A percentile compares a stretch with the other conserved stretches of the same genome.
phyloP scores from a whole-genome alignment of 2,888 invertebrate species.

The Marasmarcha lunaedactyla region DNA sequence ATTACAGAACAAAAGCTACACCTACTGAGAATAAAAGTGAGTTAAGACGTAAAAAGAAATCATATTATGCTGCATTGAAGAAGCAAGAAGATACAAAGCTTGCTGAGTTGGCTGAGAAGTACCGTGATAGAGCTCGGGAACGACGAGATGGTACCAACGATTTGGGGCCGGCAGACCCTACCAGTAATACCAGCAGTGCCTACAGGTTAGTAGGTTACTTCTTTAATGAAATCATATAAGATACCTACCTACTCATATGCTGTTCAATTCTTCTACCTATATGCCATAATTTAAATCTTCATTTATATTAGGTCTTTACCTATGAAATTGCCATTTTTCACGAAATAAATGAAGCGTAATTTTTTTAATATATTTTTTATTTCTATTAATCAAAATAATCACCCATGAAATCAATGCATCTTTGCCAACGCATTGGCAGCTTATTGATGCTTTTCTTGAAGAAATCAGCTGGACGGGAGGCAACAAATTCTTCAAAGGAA shows the following conservation, averaged over 20 bases:
- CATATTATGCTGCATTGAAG: constrained; percentile 93
- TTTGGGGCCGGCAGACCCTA: constrained; percentile 84
- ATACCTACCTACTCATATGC: too few species aligned
- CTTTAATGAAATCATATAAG: background rate
- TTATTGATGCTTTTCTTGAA: too few species aligned
- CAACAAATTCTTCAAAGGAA: too few species aligned
- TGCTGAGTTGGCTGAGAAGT: constrained; percentile 93
- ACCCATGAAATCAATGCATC: too few species aligned
- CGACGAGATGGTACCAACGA: constrained; percentile 90
- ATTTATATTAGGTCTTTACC: too few species aligned
- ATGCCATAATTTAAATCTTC: background rate
- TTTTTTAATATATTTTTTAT: background rate
- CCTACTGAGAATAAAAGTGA: constrained; percentile 82
- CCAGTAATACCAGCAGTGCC: constrained; percentile 84
- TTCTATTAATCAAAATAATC: background rate
- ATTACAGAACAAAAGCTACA: constrained; percentile 55
- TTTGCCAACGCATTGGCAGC: too few species aligned
- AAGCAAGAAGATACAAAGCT: constrained; percentile 96
- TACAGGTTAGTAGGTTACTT: constrained; percentile 68
- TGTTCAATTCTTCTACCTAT: too few species aligned
- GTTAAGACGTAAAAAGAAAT: constrained; percentile 91
- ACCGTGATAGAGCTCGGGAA: constrained; percentile 91
- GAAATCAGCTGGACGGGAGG: too few species aligned
- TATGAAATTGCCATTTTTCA: too few species aligned
- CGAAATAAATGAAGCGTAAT: too few species aligned